phyloP scores from a whole-genome alignment of 2,888 invertebrate species.

The Ommatoiulus sabulosus region DNA sequence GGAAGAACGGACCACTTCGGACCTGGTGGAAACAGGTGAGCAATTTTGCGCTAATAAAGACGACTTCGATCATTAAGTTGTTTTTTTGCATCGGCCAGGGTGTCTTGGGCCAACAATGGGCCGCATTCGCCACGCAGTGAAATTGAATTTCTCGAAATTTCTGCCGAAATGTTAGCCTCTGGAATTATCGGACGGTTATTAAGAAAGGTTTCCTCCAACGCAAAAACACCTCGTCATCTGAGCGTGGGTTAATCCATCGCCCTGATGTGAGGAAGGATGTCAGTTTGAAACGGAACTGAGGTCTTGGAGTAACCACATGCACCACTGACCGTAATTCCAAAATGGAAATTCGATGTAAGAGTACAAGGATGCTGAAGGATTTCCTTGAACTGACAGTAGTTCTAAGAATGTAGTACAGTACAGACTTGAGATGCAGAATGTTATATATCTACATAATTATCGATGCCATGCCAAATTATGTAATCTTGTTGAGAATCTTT shows the following conservation, averaged over 20 bases:
- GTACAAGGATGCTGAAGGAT: too few species aligned
- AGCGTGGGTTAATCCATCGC: not conserved
- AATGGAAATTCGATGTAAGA: not conserved
- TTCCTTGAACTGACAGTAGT: too few species aligned
- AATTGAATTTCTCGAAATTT: conserved; percentile 22
- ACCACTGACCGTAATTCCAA: not conserved
- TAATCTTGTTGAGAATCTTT: too few species aligned
- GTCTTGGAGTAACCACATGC: not conserved
- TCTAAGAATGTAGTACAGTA: too few species aligned
- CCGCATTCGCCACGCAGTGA: not conserved
- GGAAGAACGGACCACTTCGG: not conserved
- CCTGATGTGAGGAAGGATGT: not conserved
- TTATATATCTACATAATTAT: too few species aligned
- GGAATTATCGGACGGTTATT: not conserved
- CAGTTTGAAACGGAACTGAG: not conserved
- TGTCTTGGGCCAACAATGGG: not conserved
- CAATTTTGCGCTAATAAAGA: not conserved
- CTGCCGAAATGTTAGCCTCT: not conserved
- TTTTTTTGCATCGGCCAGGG: not conserved
- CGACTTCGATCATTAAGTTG: conserved; percentile 2
- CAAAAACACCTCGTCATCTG: not conserved
- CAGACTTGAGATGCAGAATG: too few species aligned
- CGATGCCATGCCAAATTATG: too few species aligned
- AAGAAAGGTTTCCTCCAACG: not conserved
- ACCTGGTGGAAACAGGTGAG: not conserved